These are phyloP conservation scores for Cephus nigrinus DNA, from an alignment of 2,888 invertebrate genomes.

Conservation along the genomic window DNA sequence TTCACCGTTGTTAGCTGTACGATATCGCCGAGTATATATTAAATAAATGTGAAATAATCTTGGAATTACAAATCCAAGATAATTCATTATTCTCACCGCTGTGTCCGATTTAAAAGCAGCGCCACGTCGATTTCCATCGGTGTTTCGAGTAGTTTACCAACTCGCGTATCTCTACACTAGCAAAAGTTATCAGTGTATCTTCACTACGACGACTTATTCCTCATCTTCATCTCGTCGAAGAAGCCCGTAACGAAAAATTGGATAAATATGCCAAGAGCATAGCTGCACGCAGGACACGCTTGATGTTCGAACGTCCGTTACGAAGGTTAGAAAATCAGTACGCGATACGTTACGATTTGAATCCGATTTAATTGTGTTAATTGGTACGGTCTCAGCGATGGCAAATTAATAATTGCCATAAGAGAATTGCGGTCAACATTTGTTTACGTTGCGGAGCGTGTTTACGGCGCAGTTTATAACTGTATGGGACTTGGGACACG, in stretches of 20 bases:
- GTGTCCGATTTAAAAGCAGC: neutral
- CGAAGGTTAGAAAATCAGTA: neutral
- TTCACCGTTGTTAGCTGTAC: neutral
- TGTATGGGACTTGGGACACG: constrained; percentile 60
- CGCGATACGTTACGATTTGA: neutral
- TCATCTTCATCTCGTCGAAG: neutral
- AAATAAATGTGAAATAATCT: neutral
- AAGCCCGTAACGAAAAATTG: neutral
- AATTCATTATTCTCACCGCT: neutral
- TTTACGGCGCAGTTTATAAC: constrained; percentile 47
- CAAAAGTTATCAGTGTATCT: neutral
- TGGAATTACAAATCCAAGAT: neutral
- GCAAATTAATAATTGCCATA: neutral
- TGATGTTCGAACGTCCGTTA: neutral
- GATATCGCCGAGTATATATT: neutral
- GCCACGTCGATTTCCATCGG: neutral
- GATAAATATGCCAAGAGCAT: neutral
- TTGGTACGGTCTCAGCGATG: neutral
- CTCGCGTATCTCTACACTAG: neutral
- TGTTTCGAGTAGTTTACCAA: neutral
- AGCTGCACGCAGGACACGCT: neutral
- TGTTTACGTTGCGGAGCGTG: constrained; percentile 27
- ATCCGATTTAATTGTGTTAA: neutral
- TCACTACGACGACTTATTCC: neutral
- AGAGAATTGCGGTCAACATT: neutral